A percentile compares a stretch with the other conserved stretches of the same genome.
These are phyloP conservation scores for Halcyon leucocephala DNA, from an alignment of 2,797 vertebrate genomes.

Conservation along the genomic window DNA sequence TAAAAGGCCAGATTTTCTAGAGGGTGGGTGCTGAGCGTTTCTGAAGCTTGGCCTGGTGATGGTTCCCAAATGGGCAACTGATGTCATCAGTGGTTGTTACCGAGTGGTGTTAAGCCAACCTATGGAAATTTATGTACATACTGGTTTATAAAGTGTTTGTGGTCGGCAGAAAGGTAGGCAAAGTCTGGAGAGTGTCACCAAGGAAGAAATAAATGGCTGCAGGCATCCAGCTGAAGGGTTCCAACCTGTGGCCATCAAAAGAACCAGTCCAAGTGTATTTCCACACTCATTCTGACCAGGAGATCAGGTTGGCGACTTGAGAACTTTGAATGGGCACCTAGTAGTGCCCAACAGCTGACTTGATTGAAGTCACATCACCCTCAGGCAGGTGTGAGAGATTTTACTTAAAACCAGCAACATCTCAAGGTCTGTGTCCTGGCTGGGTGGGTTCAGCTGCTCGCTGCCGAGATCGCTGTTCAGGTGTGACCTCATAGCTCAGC, in stretches of 20 bases:
- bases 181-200: not conserved
- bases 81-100: not conserved
- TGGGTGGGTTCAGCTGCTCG: not conserved
- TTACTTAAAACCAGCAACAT: not conserved
- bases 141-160: not conserved
- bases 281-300: rapidly evolving
- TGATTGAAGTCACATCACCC: not conserved
- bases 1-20: not conserved
- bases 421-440: not conserved
- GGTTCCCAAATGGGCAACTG: not conserved
- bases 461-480: rapidly evolving
- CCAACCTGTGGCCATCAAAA: not conserved
- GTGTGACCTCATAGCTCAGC: not conserved
- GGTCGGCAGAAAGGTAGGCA: not conserved
- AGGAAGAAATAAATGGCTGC: not conserved
- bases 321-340: not conserved
- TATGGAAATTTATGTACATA: rapidly evolving
- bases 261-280: not conserved
- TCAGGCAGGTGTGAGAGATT: not conserved
- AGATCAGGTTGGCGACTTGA: not conserved
- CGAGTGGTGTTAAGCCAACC: not conserved
- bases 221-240: not conserved
- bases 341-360: not conserved
- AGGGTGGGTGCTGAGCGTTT: not conserved
- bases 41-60: not conserved